phyloP scores from a whole-genome alignment of 2,888 invertebrate species.

The Drymonia ruficornis region DNA sequence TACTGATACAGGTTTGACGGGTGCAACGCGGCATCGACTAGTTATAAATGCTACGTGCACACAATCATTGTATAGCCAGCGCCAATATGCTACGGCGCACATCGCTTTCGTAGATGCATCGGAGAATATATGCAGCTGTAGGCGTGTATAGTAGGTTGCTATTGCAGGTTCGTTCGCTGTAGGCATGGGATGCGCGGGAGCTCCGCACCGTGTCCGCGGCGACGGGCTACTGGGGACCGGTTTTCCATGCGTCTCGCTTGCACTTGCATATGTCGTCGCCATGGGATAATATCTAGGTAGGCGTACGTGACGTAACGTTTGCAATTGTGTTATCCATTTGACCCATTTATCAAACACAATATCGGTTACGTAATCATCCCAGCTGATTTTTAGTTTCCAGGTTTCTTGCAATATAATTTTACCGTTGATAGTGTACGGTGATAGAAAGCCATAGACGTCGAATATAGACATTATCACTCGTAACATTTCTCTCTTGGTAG shows the following conservation, averaged over 20 bases:
- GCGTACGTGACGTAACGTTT: neutral
- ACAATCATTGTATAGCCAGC: conserved; percentile 6
- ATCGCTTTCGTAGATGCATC: conserved; percentile 8
- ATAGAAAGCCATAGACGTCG: conserved; percentile 6
- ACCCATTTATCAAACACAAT: conserved; percentile 5
- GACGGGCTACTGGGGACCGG: no score
- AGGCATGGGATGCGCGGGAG: no score
- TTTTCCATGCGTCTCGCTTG: no score
- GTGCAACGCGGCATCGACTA: conserved; percentile 10
- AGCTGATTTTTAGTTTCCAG: conserved; percentile 4
- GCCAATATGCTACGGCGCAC: conserved; percentile 8
- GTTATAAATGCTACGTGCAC: conserved; percentile 5
- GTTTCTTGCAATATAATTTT: conserved; percentile 8
- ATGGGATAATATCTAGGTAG: neutral
- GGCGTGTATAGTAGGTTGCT: no score
- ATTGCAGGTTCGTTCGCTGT: neutral
- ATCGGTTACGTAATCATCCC: conserved; percentile 7
- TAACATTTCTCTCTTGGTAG: conserved; percentile 4
- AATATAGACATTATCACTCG: conserved; percentile 8
- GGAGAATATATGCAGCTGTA: conserved; percentile 6
- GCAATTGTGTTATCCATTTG: conserved; percentile 2
- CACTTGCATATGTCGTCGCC: no score
- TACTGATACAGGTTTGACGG: conserved; percentile 7
- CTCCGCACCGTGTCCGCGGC: no score
- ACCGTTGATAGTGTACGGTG: conserved; percentile 8